A percentile compares a stretch with the other conserved stretches of the same genome.
Evolutionary conservation across 2,113 vertebrate species (phyloP).

Genomic region (Calidris pygmaea): DNA sequence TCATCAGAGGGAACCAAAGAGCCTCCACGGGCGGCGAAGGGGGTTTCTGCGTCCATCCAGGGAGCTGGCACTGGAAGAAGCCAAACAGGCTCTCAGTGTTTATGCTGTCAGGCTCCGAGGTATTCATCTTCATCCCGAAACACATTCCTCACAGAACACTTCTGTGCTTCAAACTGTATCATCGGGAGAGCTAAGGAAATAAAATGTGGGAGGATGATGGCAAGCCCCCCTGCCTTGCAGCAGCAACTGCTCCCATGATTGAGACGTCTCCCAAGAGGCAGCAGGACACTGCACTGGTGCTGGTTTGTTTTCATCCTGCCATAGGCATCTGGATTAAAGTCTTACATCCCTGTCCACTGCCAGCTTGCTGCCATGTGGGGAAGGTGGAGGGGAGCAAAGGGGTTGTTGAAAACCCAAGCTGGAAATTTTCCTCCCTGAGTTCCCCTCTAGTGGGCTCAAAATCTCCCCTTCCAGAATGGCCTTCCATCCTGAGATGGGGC

Average conservation of each 20-base stretch:
- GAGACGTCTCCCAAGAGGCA: not conserved
- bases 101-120: not conserved
- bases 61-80: conserved; percentile 39
- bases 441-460: not conserved
- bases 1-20: conserved; percentile 28
- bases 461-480: too few relatives aligned
- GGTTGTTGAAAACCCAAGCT: not conserved
- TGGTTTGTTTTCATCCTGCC: not conserved
- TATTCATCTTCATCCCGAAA: conserved; percentile 58
- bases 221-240: not conserved
- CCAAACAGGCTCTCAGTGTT: conserved; percentile 49
- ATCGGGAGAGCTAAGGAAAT: not conserved
- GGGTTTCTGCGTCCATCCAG: not conserved
- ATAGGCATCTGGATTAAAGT: not conserved
- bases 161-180: not conserved
- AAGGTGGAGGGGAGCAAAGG: not conserved
- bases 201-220: not conserved
- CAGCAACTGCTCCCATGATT: not conserved
- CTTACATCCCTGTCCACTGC: not conserved
- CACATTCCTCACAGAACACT: conserved; percentile 59
- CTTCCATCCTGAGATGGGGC: not conserved
- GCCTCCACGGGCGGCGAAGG: not conserved
- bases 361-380: not conserved
- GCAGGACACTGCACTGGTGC: fast-evolving
- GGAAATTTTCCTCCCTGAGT: not conserved